phyloP scores from a whole-genome alignment of 2,113 vertebrate genomes.

The Corvus hawaiiensis region DNA sequence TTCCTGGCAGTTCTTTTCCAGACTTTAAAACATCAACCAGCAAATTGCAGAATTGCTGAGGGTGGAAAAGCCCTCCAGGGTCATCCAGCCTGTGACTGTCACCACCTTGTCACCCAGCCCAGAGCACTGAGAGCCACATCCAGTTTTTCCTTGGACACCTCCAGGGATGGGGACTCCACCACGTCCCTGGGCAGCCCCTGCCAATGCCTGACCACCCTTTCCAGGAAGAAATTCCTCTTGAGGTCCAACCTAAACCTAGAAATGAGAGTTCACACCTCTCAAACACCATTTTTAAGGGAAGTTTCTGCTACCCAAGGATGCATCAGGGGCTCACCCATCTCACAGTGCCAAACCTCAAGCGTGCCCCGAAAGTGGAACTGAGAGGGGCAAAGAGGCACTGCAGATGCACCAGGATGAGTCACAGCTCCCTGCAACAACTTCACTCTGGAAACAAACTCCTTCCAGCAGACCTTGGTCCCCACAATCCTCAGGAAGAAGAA shows the following conservation, averaged over 20 bases:
- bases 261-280: not conserved
- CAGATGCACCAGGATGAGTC: not conserved
- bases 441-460: not conserved
- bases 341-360: not conserved
- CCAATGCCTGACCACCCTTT: accelerated
- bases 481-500: not conserved
- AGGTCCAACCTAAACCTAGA: not conserved
- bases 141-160: not conserved
- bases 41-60: not conserved
- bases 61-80: not conserved
- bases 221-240: not conserved
- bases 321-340: not conserved
- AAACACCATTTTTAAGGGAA: not conserved
- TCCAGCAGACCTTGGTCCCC: not conserved
- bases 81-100: not conserved
- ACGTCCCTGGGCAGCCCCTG: not conserved
- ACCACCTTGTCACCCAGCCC: not conserved
- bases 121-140: not conserved
- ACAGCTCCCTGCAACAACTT: not conserved
- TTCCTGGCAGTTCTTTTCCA: not conserved
- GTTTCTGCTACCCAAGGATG: not conserved
- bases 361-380: not conserved
- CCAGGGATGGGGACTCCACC: not conserved
- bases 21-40: not conserved
- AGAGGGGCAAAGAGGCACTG: not conserved